Evolutionary conservation across 2,888 invertebrate species (phyloP), one percentile per base, ranked within the genome.

Genomic region (Toxonevra muliebris): DNA sequence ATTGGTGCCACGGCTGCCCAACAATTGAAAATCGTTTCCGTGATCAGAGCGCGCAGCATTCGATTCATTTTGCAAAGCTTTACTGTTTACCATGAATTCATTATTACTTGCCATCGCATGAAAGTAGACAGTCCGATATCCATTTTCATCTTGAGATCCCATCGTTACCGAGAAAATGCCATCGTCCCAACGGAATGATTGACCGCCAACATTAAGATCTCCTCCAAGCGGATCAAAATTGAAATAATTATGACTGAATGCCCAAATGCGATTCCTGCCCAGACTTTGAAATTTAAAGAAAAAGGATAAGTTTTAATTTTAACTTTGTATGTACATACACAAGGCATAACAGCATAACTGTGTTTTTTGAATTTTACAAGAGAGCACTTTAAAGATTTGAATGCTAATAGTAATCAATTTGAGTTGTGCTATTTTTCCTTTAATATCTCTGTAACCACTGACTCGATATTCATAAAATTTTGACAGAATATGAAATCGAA

Each of bases 121-220:
- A 87, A 94, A 94, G 85, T 90, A 93, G 0, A 91, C 88, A 0
- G 87, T 87, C 61, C 90, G 88, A 76, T 86, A 89, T 13, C 89
- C 89, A 73, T 90, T 87, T 0, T 77, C 45, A 1, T 84, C 81
- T 0, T 84, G 79, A 0, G 88, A 87, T 0, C 90, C 88, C 13
- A 92, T 77, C 0, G 90, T 89, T 1, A 92, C 81, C 68, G 93
- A 93, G 83, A 94, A 93, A 12, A 94, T 87, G 0, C 93, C 93
- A 77, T 94, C 94, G 71, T 89, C 90, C 93, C 93, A 94, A 77
- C 91, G 90, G 85, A 93, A 94, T 0, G 86, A 84, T 74, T 91
- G 88, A 0, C 90, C 92, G 43, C 89, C 90, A 61, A 93, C 87
- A 60, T 87, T 86, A 65, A 91, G 88, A 74, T 91, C 89, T 0